phyloP scores from a whole-genome alignment of 2,113 vertebrate species.

The Siniperca knerii region DNA sequence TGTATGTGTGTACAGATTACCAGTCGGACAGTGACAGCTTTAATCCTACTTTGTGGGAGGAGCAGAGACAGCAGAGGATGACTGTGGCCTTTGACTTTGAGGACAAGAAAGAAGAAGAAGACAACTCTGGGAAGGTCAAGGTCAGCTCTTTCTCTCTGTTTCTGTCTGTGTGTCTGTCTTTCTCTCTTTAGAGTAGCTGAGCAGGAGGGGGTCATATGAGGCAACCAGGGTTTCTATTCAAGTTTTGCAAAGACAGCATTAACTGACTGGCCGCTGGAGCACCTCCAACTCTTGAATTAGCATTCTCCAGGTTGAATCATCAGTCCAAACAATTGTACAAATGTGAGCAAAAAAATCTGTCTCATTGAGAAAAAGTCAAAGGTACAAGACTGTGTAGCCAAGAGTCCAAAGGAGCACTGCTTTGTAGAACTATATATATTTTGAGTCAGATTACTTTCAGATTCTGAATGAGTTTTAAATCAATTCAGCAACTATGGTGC shows the following conservation, averaged over 20 bases:
- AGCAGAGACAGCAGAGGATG: constrained; percentile 98
- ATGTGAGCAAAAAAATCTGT: neutral
- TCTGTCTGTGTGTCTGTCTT: neutral
- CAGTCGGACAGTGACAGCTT: constrained; percentile 99
- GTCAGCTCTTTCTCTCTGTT: constrained; percentile 73
- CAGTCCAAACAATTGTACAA: neutral
- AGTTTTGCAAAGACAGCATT: neutral
- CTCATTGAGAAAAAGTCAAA: constrained; percentile 1
- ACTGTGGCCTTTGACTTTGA: constrained; percentile 99
- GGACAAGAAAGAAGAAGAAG: constrained; percentile 97
- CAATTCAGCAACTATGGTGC: neutral
- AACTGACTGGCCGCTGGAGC: neutral
- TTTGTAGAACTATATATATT: neutral
- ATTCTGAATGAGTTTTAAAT: too few relatives aligned
- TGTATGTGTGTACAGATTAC: constrained; percentile 87
- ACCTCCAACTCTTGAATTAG: constrained; percentile 9
- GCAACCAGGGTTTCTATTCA: neutral
- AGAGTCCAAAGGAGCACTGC: neutral
- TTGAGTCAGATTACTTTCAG: too few relatives aligned
- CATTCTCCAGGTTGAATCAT: neutral
- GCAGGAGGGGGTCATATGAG: neutral
- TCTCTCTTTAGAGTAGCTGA: neutral
- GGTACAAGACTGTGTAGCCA: neutral
- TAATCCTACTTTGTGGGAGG: constrained; percentile 98
- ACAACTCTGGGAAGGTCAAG: constrained; percentile 97